phyloP scores from a whole-genome alignment of 2,888 invertebrate genomes.

The Keiferia lycopersicella region DNA sequence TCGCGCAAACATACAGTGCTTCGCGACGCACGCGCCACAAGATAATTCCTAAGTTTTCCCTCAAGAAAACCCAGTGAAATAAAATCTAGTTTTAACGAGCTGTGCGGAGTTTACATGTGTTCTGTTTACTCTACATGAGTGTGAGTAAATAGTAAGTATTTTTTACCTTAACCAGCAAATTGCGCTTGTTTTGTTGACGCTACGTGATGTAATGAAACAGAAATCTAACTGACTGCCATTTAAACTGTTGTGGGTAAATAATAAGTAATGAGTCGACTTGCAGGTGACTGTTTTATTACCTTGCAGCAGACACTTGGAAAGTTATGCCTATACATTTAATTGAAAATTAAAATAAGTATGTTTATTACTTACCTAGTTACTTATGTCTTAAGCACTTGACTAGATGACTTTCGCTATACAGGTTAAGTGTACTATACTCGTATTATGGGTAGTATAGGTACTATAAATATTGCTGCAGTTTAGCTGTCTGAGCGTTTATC shows the following conservation, averaged over 20 bases:
- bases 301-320: conserved; percentile 12
- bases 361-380: conserved; percentile 10
- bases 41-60: conserved; percentile 70
- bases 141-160: conserved; percentile 53
- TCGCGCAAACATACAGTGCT: conserved; percentile 4
- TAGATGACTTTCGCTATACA: not conserved
- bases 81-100: conserved; percentile 40
- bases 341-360: not conserved
- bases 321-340: conserved; percentile 6
- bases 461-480: not conserved
- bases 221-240: conserved; percentile 18
- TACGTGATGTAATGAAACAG: conserved; percentile 36
- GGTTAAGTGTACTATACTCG: not conserved
- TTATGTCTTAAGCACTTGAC: not conserved
- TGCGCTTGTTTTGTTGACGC: conserved; percentile 59
- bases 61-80: conserved; percentile 74
- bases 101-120: conserved; percentile 41
- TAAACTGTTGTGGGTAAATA: conserved; percentile 22
- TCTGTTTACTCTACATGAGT: conserved; percentile 19
- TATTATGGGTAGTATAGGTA: not conserved
- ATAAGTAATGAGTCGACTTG: conserved; percentile 23
- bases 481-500: too few species aligned
- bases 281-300: conserved; percentile 18
- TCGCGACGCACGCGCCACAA: conserved; percentile 31
- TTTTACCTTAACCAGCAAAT: conserved; percentile 35